Percentiles rank a stretch among this genome's conserved stretches.
phyloP scores from a whole-genome alignment of 2,113 vertebrate species.

The Takifugu bimaculatus region DNA sequence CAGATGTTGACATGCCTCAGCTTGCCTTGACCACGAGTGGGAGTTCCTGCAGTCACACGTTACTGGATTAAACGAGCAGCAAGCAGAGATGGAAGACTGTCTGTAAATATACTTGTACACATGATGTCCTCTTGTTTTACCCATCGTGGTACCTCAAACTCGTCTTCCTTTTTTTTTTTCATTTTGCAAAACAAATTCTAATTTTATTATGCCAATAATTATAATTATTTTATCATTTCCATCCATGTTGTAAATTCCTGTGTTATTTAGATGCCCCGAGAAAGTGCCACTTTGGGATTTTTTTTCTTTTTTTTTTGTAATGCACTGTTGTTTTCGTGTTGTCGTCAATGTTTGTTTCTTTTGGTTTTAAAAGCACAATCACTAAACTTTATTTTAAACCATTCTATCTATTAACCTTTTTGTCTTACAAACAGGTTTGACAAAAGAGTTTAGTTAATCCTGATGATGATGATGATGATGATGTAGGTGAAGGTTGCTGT shows the following conservation, averaged over 20 bases:
- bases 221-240: slow-evolving; percentile 78
- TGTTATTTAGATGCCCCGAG: slow-evolving; percentile 86
- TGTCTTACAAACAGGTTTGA: slow-evolving; percentile 89
- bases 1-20: slow-evolving; percentile 57
- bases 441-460: slow-evolving; percentile 86
- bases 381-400: slow-evolving; percentile 99
- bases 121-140: slow-evolving; percentile 81
- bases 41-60: slow-evolving; percentile 61
- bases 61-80: slow-evolving; percentile 76
- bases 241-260: slow-evolving; percentile 86
- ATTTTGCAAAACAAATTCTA: slow-evolving; percentile 65
- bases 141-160: slow-evolving; percentile 87
- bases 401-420: slow-evolving; percentile 99
- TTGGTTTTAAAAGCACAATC: slow-evolving; percentile 99
- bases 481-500: slow-evolving; percentile 65
- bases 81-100: slow-evolving; percentile 79
- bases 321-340: slow-evolving; percentile 92
- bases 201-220: slow-evolving; percentile 78
- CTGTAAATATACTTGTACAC: slow-evolving; percentile 90
- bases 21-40: slow-evolving; percentile 63
- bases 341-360: slow-evolving; percentile 73
- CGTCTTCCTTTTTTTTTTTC: slow-evolving; percentile 82
- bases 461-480: slow-evolving; percentile 71
- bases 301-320: slow-evolving; percentile 80
- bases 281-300: slow-evolving; percentile 92